A percentile compares a stretch with the other conserved stretches of the same genome.
phyloP scores from a whole-genome alignment of 2,797 vertebrate genomes.

The Ceryle rudis region DNA sequence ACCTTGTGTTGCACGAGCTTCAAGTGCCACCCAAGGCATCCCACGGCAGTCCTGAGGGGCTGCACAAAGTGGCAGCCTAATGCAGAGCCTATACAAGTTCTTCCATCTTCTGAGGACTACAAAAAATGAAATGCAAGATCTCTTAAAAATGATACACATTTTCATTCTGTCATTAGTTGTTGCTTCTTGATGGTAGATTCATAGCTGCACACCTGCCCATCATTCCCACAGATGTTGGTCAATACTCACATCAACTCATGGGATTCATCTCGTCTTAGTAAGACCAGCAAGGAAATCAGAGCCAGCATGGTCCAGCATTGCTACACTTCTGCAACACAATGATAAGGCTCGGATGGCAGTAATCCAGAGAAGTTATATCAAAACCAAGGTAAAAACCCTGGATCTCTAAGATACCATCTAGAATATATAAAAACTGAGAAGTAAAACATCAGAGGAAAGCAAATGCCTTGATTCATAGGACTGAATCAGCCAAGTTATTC shows the following conservation, averaged over 20 bases:
- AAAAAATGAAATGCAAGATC: background rate
- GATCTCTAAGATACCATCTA: background rate
- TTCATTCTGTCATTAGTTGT: background rate
- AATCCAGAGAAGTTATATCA: background rate
- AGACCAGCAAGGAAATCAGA: background rate
- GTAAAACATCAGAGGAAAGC: background rate
- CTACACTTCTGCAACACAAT: fast-evolving
- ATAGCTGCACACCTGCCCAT: background rate
- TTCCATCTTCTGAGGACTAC: background rate
- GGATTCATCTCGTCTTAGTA: background rate
- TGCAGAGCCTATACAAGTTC: background rate
- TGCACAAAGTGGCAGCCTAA: fast-evolving
- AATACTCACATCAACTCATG: background rate
- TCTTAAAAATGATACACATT: fast-evolving
- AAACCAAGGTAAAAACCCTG: background rate
- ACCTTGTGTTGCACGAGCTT: background rate
- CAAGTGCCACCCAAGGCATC: background rate
- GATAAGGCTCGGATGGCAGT: fast-evolving
- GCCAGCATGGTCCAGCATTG: background rate
- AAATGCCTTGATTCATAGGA: background rate
- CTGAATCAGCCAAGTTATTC: background rate
- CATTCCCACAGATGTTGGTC: background rate
- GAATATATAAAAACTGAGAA: background rate
- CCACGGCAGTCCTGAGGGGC: background rate
- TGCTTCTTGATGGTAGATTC: background rate